Conservation (phyloP, 2,797 vertebrate genomes). For the Bufotes viridis region DNA sequence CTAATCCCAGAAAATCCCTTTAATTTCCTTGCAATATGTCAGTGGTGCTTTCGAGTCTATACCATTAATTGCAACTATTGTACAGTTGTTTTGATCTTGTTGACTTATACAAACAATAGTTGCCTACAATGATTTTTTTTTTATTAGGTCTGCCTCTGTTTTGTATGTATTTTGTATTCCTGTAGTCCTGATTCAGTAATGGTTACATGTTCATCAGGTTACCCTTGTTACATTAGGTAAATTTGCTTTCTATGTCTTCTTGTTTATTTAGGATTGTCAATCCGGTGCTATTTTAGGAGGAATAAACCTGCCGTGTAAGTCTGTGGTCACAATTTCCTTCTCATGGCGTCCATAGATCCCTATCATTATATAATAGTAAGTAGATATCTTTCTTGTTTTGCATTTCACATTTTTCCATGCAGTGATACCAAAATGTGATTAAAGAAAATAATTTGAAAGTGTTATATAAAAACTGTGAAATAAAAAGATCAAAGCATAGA, state of each 20-base stretch:
- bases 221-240: neutral
- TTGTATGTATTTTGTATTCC: too few relatives aligned
- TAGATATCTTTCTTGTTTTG: slow-evolving; percentile 59
- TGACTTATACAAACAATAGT: too few relatives aligned
- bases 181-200: neutral
- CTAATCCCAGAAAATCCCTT: too few relatives aligned
- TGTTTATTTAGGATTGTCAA: slow-evolving; percentile 23
- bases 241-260: neutral
- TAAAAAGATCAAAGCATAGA: too few relatives aligned
- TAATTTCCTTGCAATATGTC: too few relatives aligned
- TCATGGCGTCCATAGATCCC: slow-evolving; percentile 88
- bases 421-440: neutral
- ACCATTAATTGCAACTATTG: too few relatives aligned
- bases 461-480: neutral
- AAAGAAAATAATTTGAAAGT: neutral
- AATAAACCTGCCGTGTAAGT: neutral
- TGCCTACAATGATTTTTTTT: too few relatives aligned
- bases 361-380: slow-evolving; percentile 94
- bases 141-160: neutral
- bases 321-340: slow-evolving; percentile 43
- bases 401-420: neutral
- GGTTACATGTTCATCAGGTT: neutral
- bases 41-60: too few relatives aligned
- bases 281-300: neutral
- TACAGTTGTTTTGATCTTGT: too few relatives aligned